Base-by-base conservation (phyloP, 1,140 invertebrate species). In the Aethina tumida region DNA sequence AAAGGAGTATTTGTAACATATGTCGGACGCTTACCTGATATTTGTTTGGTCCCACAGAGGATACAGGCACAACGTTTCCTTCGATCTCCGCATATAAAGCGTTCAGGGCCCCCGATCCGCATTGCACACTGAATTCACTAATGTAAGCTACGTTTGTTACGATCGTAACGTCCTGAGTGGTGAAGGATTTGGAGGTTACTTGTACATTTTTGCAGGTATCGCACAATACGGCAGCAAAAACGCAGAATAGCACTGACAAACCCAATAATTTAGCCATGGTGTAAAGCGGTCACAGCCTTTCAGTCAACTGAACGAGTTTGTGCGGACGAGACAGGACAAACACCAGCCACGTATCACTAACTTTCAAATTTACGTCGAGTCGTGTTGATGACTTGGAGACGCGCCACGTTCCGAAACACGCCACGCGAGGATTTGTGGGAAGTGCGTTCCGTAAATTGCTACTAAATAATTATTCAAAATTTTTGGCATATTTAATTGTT, bases 121-220 rank as follows among this genome's bases (percentile, higher is more conserved):
- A 85, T 55, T 77, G 76, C 25, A 84, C 59, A 2, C 70, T 68
- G 53, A 88, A 83, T 60, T 86, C 81, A 8, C 75, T 74, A 20
- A 85, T 78, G 59, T 82, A 84, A 1, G 82, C 85, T 43, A 88
- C 77, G 53, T 83, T 79, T 27, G 81, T 82, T 1, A 95, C 73
- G 40, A 94, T 78, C 28, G 89, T 93, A 4, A 84, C 86, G 73
- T 96, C 91, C 59, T 81, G 74, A 4, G 89, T 93, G 27, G 89
- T 89, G 65, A 94, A 95, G 0, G 78, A 72, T 12, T 67, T 73
- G 2, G 77, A 69, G 39, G 71, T 69, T 6, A 81, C 74, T 62
- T 81, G 12, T 50, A 79, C 67, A 63, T 78, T 69, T 52, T 64
- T 59, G 52, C 77, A 81, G 29, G 60, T 37, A 10, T 22, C 41